Evolutionary conservation across 2,797 vertebrate genomes (phyloP), one percentile per base, ranked within the genome.

Genomic region (Catharus ustulatus): DNA sequence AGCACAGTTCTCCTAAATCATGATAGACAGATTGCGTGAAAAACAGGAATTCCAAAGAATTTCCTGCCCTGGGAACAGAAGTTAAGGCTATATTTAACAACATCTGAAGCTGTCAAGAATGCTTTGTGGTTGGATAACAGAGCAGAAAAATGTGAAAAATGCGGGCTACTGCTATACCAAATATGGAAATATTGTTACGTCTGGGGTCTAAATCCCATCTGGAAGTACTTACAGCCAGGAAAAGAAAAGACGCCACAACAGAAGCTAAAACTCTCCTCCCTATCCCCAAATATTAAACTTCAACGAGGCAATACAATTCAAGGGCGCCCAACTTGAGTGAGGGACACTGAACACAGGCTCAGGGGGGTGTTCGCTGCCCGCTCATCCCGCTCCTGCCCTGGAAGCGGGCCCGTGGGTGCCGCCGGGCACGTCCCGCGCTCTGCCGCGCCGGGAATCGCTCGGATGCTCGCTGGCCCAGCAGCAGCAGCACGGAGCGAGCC

Each of bases 161-260:
- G 99, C 98, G 98, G 98, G 98, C 99, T 99, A 98, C 98, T 99
- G 99, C 99, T 98, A 98, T 99, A 99, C 99, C 99, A 99, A 99
- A 99, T 99, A 99, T 99, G 99, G 99, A 97, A 98, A 99, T 99
- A 99, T 98, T 98, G 98, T 99, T 99, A 99, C 99, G 99, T 99
- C 98, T 99, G 98, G 98, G 98, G 98, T 98, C 98, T 98, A 98
- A 98, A 97, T 98, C 98, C 97, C 99, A 99, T 99, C 99, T 99
- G 99, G 99, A 99, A 98, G 97, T 95, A 98, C 97, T 99, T 99
- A 98, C 94, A 96, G 98, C 94, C 95, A 94, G 97, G 97, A 97
- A 98, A 98, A 98, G 97, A 97, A 97, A 97, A 95, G 97, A 98
- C 97, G 97, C 98, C 98, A 98, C 98, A 99, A 99, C 98, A 99